Evolutionary conservation across 2,888 invertebrate species (phyloP), one percentile per base, ranked within the genome.

Genomic region (Ormyrus thymus): DNA sequence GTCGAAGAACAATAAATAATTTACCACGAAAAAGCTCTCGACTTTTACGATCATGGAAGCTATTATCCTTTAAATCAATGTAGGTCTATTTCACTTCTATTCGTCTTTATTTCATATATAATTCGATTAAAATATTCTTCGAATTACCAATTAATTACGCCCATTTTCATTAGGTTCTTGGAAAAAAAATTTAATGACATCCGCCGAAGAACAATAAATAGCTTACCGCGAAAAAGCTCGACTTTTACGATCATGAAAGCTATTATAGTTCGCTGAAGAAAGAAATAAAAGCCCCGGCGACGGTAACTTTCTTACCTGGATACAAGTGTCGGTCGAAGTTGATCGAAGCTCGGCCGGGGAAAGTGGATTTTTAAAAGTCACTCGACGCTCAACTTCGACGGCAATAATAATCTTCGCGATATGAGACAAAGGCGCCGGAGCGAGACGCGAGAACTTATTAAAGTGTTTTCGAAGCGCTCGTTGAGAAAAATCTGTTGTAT

Each of bases 341-440:
- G 53, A 72, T 72, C 53, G 62, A 53, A 55, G 62, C 61, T 62
- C 6, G 29, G 29, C 4, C 50, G 46, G 46, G n/a, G 48, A 73
- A 55, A 55, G 55, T 64, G 29, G 45, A 64, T 56, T 73, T 73
- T 64, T 64, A 48, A 69, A 73, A 66, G 66, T 74, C 66, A 50
- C 73, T 73, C 58, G 11, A 10, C 29, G 29, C 11, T 8, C 11
- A 56, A 64, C 43, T 71, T 61, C 11, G n/a, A 59, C 11, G 51
- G 7, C 73, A 65, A 65, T 64, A 58, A 70, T 70, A 66, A 66
- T 59, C 74, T 13, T 58, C 43, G 15, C n/a, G 66, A 66, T 58
- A 15, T 13, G 62, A 53, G 13, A 53, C 43, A 29, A 45, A 69
- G 13, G 48, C 0, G 69, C 7, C 6, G 8, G 7, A 68, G 62